phyloP scores from a whole-genome alignment of 1,140 invertebrate species.

The Ylistrum balloti region DNA sequence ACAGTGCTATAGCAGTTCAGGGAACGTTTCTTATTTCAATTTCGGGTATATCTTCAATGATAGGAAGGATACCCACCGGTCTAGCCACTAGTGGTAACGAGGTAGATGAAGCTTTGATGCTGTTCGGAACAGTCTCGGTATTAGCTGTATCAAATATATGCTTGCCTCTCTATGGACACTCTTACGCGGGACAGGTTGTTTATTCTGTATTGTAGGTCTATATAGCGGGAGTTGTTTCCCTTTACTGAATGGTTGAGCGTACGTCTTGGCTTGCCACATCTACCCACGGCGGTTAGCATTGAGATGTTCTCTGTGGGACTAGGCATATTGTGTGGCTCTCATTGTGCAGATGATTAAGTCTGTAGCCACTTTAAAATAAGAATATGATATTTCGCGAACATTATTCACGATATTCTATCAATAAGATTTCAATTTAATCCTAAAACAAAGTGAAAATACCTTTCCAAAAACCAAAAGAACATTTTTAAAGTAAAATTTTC shows the following conservation, averaged over 20 bases:
- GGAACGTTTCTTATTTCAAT: slow-evolving; percentile 41
- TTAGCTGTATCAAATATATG: slow-evolving; percentile 4
- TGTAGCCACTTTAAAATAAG: not conserved
- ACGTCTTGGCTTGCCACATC: slow-evolving; percentile 41
- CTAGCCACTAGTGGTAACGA: slow-evolving; percentile 23
- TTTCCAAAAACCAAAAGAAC: no score
- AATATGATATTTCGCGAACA: no score
- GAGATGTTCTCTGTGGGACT: slow-evolving; percentile 46
- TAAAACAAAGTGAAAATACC: no score
- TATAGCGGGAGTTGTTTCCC: slow-evolving; percentile 42
- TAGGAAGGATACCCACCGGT: not conserved
- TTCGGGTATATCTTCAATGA: slow-evolving; percentile 24
- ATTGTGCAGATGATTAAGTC: slow-evolving; percentile 42
- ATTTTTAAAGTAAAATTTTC: no score
- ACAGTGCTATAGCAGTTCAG: not conserved
- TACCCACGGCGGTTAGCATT: slow-evolving; percentile 38
- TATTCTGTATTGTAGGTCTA: slow-evolving; percentile 42
- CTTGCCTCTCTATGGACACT: slow-evolving; percentile 21
- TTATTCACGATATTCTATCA: no score
- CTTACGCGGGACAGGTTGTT: not conserved
- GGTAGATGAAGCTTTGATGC: slow-evolving; percentile 41
- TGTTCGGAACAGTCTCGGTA: not conserved
- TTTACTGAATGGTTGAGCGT: slow-evolving; percentile 43
- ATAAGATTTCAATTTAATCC: no score
- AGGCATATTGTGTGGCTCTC: slow-evolving; percentile 46